Conservation (phyloP, 2,888 invertebrate genomes). For the Linnaemya vulpina region DNA sequence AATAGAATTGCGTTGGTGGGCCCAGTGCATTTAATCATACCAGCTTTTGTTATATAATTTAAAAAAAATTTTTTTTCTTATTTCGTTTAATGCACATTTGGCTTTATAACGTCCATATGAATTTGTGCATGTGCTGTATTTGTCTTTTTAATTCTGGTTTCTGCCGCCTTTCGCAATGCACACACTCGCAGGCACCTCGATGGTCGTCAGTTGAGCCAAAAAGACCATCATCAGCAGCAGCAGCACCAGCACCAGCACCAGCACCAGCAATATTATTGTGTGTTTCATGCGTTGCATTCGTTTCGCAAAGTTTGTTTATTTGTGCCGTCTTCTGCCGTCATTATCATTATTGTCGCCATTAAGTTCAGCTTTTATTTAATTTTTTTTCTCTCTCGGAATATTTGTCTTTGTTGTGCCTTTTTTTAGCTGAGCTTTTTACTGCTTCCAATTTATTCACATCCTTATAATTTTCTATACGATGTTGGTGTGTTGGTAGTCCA, state of each 20-base stretch:
- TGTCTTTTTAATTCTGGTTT: conserved; percentile 40
- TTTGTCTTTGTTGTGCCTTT: conserved; percentile 46
- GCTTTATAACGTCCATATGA: conserved; percentile 9
- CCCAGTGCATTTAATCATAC: conserved; percentile 64
- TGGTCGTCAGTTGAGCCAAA: conserved; percentile 54
- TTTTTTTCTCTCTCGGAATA: conserved; percentile 11
- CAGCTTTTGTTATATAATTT: conserved; percentile 57
- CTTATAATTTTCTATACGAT: conserved; percentile 33
- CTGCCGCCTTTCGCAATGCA: conserved; percentile 6
- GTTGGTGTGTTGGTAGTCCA: conserved; percentile 6
- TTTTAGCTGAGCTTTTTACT: conserved; percentile 26
- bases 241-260: not conserved
- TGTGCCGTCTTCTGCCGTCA: conserved; percentile 73
- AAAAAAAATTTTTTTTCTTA: conserved; percentile 22
- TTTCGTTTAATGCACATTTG: conserved; percentile 53
- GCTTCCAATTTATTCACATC: conserved; percentile 48
- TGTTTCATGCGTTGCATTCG: conserved; percentile 59
- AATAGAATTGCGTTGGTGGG: conserved; percentile 65
- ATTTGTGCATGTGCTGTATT: conserved; percentile 34
- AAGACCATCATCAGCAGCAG: conserved; percentile 59
- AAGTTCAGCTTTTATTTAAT: conserved; percentile 73
- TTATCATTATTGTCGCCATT: conserved; percentile 80
- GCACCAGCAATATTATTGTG: conserved; percentile 24
- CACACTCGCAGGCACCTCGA: conserved; percentile 6
- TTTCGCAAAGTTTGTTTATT: conserved; percentile 43